These are phyloP conservation scores for Eunapius fragilis DNA, from an alignment of 37 sponge, comb jelly and placozoan genomes.

Conservation along the genomic window DNA sequence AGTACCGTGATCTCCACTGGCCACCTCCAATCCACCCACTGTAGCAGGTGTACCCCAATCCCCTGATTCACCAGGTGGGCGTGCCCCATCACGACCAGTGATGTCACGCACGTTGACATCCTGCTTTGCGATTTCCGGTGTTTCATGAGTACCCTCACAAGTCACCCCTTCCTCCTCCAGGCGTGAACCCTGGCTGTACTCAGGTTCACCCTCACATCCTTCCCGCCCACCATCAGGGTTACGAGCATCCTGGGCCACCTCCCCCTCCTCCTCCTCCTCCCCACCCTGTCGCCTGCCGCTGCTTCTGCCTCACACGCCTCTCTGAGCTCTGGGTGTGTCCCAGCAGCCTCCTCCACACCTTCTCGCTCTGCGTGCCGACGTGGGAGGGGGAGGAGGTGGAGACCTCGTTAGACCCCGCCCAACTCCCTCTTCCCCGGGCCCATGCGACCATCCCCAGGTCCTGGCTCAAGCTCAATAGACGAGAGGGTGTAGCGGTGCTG, in stretches of 20 bases:
- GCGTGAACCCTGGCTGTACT: neutral
- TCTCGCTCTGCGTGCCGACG: neutral
- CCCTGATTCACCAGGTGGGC: neutral
- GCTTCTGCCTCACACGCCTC: neutral
- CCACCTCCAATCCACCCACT: neutral
- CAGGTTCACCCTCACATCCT: neutral
- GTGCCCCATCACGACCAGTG: neutral
- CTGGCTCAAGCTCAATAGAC: slow-evolving; percentile 1
- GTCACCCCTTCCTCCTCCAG: neutral
- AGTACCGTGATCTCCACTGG: neutral
- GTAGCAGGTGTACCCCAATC: neutral
- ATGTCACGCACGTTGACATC: neutral
- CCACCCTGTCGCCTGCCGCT: neutral
- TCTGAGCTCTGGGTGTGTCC: slow-evolving; percentile 13
- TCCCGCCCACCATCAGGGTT: neutral
- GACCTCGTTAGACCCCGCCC: neutral
- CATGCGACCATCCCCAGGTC: neutral
- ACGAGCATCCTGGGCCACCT: neutral
- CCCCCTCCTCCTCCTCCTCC: neutral
- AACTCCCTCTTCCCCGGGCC: neutral
- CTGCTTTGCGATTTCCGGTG: neutral
- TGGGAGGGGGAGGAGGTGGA: neutral
- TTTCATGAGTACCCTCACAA: neutral
- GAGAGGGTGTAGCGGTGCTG: neutral
- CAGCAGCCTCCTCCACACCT: neutral